These are phyloP conservation scores for Philotrypesis tridentata DNA, from an alignment of 1,140 invertebrate genomes.

Conservation along the genomic window DNA sequence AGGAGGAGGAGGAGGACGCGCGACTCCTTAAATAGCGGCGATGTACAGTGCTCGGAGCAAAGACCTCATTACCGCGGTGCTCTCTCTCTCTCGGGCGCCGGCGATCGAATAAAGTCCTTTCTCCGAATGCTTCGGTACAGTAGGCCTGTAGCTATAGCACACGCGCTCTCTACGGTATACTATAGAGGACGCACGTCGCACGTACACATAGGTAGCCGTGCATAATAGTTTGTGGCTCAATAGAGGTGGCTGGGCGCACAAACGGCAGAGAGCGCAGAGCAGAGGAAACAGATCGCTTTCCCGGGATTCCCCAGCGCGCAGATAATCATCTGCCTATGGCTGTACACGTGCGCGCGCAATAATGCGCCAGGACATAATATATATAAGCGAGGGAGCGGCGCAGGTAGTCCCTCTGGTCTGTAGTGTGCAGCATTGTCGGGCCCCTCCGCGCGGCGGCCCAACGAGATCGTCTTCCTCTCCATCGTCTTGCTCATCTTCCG, in stretches of 20 bases:
- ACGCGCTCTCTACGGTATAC: too few species aligned
- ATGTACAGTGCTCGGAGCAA: conserved; percentile 16
- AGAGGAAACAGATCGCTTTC: conserved; percentile 36
- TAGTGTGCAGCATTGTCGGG: conserved; percentile 4
- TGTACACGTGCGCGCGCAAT: not conserved
- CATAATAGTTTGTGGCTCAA: not conserved
- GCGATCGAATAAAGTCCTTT: conserved; percentile 40
- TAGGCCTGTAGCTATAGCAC: too few species aligned
- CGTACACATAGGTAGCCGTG: not conserved
- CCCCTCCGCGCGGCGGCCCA: not conserved
- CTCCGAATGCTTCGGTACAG: conserved; percentile 42
- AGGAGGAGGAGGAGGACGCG: too few species aligned
- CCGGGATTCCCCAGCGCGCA: not conserved
- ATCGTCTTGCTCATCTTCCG: not conserved
- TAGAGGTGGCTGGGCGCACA: not conserved
- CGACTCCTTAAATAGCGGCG: not conserved
- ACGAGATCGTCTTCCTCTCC: conserved; percentile 22
- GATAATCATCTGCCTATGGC: conserved; percentile 30
- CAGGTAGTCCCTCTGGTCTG: not conserved
- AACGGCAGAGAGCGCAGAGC: not conserved
- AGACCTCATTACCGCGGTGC: conserved; percentile 39
- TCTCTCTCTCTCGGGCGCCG: not conserved
- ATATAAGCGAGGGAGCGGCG: not conserved
- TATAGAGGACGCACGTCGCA: too few species aligned
- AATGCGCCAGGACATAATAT: not conserved